Percentiles rank a stretch among this genome's conserved stretches.
phyloP scores from a whole-genome alignment of 1,140 invertebrate species.

The Platyura marginata region DNA sequence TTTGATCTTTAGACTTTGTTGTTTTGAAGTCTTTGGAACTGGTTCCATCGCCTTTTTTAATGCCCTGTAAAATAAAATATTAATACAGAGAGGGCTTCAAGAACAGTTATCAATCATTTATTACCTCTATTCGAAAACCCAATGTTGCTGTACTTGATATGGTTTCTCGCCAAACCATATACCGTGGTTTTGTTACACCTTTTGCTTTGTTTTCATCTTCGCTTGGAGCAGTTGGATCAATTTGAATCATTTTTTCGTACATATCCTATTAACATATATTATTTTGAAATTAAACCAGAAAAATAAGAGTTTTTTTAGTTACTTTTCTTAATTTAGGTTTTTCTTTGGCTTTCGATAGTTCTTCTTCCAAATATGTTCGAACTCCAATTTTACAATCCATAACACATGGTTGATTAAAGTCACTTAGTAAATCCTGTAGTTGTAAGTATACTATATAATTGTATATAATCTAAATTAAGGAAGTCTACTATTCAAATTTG shows the following conservation, averaged over 20 bases:
- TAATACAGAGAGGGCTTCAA: not conserved
- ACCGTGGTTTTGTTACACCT: slow-evolving; percentile 87
- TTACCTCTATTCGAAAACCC: slow-evolving; percentile 80
- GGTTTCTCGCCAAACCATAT: slow-evolving; percentile 96
- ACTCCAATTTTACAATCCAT: slow-evolving; percentile 97
- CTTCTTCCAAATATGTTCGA: slow-evolving; percentile 85
- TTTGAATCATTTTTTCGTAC: slow-evolving; percentile 97
- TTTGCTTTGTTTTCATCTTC: slow-evolving; percentile 74
- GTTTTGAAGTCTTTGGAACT: slow-evolving; percentile 94
- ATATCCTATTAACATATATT: slow-evolving; percentile 46
- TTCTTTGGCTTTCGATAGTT: slow-evolving; percentile 83
- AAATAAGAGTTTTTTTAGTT: too few relatives aligned
- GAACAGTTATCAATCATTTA: not conserved
- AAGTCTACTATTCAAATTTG: too few relatives aligned
- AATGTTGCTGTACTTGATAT: slow-evolving; percentile 89
- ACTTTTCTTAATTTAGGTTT: slow-evolving; percentile 82
- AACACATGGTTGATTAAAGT: slow-evolving; percentile 78
- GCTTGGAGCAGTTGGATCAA: slow-evolving; percentile 76
- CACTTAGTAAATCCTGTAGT: slow-evolving; percentile 78
- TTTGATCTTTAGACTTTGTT: slow-evolving; percentile 67
- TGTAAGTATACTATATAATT: slow-evolving; percentile 47
- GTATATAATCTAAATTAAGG: too few relatives aligned
- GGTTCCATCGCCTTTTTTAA: slow-evolving; percentile 70
- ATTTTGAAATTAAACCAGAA: not conserved
- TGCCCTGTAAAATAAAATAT: slow-evolving; percentile 32